Percentiles rank a stretch among this genome's conserved stretches.
These are phyloP conservation scores for Coelogynopora nodosa DNA, from an alignment of 2,888 invertebrate species.

Conservation along the genomic window DNA sequence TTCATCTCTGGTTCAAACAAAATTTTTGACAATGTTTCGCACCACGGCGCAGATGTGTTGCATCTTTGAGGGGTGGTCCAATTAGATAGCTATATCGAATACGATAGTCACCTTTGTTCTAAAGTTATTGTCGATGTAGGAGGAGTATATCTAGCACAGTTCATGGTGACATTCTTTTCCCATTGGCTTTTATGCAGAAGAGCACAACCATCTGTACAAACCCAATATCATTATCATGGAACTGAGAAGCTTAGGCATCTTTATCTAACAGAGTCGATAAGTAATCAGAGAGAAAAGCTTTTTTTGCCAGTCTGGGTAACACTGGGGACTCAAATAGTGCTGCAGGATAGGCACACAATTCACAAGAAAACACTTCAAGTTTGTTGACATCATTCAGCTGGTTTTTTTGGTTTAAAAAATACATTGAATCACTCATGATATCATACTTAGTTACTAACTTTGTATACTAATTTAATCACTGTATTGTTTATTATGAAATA, in stretches of 20 bases:
- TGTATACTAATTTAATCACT: too few relatives aligned
- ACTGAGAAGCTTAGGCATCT: constrained; percentile 17
- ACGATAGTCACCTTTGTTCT: constrained; percentile 30
- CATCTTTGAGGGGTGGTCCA: too few relatives aligned
- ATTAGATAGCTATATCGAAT: too few relatives aligned
- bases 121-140: not conserved
- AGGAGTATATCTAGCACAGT: not conserved
- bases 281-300: constrained; percentile 48
- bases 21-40: constrained; percentile 30
- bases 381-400: constrained; percentile 2
- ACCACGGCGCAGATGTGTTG: constrained; percentile 30
- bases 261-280: constrained; percentile 48
- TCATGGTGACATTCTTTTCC: constrained; percentile 4
- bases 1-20: not conserved
- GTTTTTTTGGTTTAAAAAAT: too few relatives aligned
- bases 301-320: constrained; percentile 47
- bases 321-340: constrained; percentile 49
- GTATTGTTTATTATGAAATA: too few relatives aligned
- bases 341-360: constrained; percentile 48
- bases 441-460: too few relatives aligned
- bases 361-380: constrained; percentile 47
- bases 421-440: too few relatives aligned
- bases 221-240: constrained; percentile 24
- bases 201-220: constrained; percentile 3
- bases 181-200: not conserved